Conservation (phyloP, 1,140 invertebrate genomes). For the Plodia interpunctella region DNA sequence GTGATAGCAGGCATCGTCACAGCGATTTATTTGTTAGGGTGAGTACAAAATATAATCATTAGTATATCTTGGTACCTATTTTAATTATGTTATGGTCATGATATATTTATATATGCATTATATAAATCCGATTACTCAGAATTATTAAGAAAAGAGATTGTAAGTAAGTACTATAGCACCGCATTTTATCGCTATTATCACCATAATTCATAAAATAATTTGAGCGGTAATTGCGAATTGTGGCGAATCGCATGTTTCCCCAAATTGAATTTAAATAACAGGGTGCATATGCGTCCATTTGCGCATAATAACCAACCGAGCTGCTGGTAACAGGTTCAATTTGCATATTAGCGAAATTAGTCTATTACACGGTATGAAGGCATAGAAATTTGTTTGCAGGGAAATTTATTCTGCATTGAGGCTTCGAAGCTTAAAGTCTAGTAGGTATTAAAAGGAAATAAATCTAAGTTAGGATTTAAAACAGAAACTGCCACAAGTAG, state of each 20-base stretch:
- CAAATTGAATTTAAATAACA: slow-evolving; percentile 6
- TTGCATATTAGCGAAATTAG: neutral
- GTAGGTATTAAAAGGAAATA: neutral
- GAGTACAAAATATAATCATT: slow-evolving; percentile 49
- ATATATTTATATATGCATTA: too few species aligned
- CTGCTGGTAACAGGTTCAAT: neutral
- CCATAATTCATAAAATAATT: too few species aligned
- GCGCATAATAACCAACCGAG: neutral
- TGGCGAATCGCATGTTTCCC: neutral
- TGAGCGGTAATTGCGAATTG: neutral
- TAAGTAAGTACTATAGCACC: too few species aligned
- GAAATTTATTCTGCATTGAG: neutral
- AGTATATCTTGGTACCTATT: too few species aligned
- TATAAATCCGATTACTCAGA: too few species aligned
- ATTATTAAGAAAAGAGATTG: too few species aligned
- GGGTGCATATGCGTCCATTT: neutral
- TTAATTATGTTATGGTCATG: too few species aligned
- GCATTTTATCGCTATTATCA: too few species aligned
- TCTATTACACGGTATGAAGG: neutral
- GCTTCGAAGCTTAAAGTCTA: neutral
- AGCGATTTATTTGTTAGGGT: slow-evolving; percentile 90
- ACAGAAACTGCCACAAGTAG: neutral
- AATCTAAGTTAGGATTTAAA: neutral
- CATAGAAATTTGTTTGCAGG: neutral
- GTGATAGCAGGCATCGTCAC: slow-evolving; percentile 90